Evolutionary conservation across 2,113 vertebrate genomes (phyloP), one percentile per base, ranked within the genome.

Genomic region (Saccopteryx leptura): DNA sequence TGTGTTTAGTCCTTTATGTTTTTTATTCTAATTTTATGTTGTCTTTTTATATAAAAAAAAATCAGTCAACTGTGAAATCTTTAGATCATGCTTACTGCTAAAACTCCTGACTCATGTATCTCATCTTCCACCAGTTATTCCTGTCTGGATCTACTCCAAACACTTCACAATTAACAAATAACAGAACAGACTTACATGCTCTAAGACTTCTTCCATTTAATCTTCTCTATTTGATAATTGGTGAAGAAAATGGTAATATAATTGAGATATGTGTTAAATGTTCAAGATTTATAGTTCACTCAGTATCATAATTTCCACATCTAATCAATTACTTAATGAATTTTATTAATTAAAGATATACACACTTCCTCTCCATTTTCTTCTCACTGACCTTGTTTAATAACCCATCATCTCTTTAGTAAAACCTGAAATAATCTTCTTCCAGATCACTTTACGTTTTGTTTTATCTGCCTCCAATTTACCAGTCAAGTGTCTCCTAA

Each of bases 401-500:
- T 58, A 66, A 76, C 31, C n/a, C 26, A 26, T 82, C 24, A 50
- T 7, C 28, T 88, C n/a, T 88, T 81, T 72, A 66, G 15, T 48
- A 58, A 93, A 84, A 66, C 19, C 4, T 26, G 5, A 96, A 81
- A 66, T 26, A 23, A 2, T 5, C 46, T 93, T 31, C 17, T 66
- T 89, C 21, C 7, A 91, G 17, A 54, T 61, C 85, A 50, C 28
- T 46, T 89, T 91, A 28, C 1, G 48, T 85, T 92, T 90, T 79
- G 19, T 46, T 90, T 92, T 79, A 83, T 92, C 46, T 94, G 18
- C 26, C 50, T 81, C 76, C n/a, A 93, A 58, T 78, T 94, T 91
- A 72, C 56, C 48, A 79, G 10, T 24, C n/a, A 92, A 54, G 6
- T 82, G 7, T 4, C 68, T 95, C 68, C 48, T 10, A 48, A 93